These are phyloP conservation scores for Leucoraja erinaceus DNA, from an alignment of 2,113 vertebrate genomes.

Conservation along the genomic window DNA sequence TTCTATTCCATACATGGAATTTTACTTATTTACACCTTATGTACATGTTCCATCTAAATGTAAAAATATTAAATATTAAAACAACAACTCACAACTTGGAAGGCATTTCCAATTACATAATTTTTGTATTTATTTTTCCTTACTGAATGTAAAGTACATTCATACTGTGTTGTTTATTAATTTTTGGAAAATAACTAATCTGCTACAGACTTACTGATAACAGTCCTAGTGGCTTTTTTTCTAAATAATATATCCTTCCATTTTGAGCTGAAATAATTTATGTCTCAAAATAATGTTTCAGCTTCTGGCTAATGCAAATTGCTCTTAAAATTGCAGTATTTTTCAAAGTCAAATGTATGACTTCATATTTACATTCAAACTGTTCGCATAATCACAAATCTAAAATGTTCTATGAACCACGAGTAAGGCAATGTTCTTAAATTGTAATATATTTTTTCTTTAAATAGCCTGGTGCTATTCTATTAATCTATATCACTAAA, in stretches of 20 bases:
- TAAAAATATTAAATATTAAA: background rate
- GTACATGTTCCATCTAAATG: background rate
- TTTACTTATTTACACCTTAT: background rate
- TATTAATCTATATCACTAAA: too few relatives aligned
- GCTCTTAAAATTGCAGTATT: background rate
- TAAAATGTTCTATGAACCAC: too few relatives aligned
- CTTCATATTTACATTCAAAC: background rate
- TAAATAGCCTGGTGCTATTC: too few relatives aligned
- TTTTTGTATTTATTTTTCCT: background rate
- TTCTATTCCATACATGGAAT: background rate
- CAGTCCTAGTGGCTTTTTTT: background rate
- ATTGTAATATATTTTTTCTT: too few relatives aligned
- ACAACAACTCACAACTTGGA: background rate
- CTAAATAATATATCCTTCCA: background rate
- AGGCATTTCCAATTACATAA: background rate
- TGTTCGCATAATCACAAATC: background rate
- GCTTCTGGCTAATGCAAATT: background rate
- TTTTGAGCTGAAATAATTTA: background rate
- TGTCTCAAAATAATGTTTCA: background rate
- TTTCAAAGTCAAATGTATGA: too few relatives aligned
- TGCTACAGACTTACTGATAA: background rate
- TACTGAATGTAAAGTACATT: background rate
- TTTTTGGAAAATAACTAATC: background rate
- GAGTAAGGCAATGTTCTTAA: too few relatives aligned
- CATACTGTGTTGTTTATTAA: background rate